Evolutionary conservation across 2,113 vertebrate genomes (phyloP).

Genomic region (Sigmodon hispidus): DNA sequence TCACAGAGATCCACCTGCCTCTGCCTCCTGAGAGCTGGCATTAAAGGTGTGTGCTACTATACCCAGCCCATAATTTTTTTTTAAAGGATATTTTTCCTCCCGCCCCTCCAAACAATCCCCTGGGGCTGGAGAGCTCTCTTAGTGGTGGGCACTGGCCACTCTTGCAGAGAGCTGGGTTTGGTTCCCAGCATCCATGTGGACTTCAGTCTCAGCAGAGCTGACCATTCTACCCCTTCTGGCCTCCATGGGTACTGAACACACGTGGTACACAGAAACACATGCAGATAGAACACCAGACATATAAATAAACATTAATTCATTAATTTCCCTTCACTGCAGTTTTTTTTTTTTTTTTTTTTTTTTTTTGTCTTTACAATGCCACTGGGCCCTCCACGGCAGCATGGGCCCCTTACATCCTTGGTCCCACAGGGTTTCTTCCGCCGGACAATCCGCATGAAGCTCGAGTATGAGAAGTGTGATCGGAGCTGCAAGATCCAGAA

Average conservation of each 20-base stretch:
- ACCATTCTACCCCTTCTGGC: not conserved
- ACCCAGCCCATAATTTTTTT: not conserved
- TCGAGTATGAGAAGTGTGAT: constrained; percentile 96
- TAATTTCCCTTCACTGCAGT: accelerated
- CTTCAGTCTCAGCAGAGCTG: not conserved
- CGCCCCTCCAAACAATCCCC: not conserved
- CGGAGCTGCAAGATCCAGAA: constrained; percentile 97
- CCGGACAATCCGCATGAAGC: constrained; percentile 96
- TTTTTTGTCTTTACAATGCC: accelerated
- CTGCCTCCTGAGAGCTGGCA: not conserved
- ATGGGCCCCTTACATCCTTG: not conserved
- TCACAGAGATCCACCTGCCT: not conserved
- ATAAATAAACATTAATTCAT: not conserved
- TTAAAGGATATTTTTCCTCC: not conserved
- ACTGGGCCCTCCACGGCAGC: not conserved
- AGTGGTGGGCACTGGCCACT: not conserved
- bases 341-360: too few relatives aligned
- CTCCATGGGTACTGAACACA: not conserved
- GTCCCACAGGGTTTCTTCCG: constrained; percentile 95
- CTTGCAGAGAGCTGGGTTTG: not conserved
- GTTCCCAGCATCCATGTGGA: not conserved
- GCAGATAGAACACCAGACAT: not conserved
- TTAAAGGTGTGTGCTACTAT: not conserved
- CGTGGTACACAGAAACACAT: not conserved
- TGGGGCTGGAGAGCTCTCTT: too few relatives aligned